Evolutionary conservation across 1,140 invertebrate species (phyloP).

Genomic region (Formica exsecta): DNA sequence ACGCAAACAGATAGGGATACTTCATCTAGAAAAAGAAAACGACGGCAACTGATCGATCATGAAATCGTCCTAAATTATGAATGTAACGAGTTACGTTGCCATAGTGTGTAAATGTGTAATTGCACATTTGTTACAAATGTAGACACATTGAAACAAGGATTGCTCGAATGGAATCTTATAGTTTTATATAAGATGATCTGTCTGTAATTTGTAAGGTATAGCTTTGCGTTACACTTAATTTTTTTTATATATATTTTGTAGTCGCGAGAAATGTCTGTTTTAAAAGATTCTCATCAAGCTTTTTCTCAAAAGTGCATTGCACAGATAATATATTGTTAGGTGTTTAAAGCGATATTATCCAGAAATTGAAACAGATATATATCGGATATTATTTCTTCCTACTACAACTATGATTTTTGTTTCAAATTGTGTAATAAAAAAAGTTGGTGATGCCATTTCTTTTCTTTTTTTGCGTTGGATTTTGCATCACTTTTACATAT

Average conservation of each 20-base stretch:
- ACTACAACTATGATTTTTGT: not conserved
- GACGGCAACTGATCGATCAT: not conserved
- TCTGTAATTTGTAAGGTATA: conserved; percentile 41
- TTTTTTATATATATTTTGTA: conserved; percentile 41
- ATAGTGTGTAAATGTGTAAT: conserved; percentile 32
- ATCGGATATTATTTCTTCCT: not conserved
- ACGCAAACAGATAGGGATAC: conserved; percentile 37
- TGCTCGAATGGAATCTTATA: conserved; percentile 49
- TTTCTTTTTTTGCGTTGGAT: not conserved
- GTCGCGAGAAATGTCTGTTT: conserved; percentile 47
- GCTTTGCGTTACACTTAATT: conserved; percentile 43
- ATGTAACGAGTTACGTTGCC: conserved; percentile 29
- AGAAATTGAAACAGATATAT: conserved; percentile 16
- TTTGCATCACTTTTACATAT: not conserved
- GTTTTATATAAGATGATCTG: conserved; percentile 44
- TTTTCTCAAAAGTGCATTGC: not conserved
- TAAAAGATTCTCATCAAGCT: conserved; percentile 14
- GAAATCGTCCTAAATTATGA: conserved; percentile 6
- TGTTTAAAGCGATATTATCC: conserved; percentile 10
- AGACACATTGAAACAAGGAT: not conserved
- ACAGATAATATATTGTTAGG: not conserved
- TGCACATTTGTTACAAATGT: conserved; percentile 26
- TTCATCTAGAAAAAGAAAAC: conserved; percentile 47
- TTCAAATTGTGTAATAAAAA: not conserved
- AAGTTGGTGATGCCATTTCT: not conserved